These are phyloP conservation scores for Tragelaphus buxtoni DNA, from an alignment of 2,113 vertebrate species.

Conservation along the genomic window DNA sequence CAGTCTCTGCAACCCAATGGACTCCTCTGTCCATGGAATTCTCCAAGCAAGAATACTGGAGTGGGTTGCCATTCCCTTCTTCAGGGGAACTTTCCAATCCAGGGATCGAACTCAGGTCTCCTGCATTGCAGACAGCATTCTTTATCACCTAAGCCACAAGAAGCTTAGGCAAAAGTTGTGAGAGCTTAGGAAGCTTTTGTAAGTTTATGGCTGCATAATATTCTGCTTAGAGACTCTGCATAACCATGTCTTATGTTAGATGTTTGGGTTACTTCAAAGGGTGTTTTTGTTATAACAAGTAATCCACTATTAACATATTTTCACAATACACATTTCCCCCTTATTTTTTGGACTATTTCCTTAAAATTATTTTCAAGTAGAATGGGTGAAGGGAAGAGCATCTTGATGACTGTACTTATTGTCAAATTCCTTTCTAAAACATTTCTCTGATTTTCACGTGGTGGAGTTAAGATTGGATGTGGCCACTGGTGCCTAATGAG, in stretches of 20 bases:
- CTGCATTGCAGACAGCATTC: not conserved
- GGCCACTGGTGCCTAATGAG: not conserved
- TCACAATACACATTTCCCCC: not conserved
- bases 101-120: not conserved
- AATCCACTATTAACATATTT: not conserved
- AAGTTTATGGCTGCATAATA: not conserved
- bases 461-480: not conserved
- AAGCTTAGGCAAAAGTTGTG: not conserved
- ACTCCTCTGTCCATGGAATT: not conserved
- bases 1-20: not conserved
- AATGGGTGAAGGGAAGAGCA: not conserved
- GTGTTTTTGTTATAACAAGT: not conserved
- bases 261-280: not conserved
- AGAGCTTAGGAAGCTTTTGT: not conserved
- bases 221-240: not conserved
- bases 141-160: not conserved
- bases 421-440: not conserved
- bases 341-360: not conserved
- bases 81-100: not conserved
- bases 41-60: not conserved
- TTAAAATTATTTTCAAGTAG: conserved; percentile 9
- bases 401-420: not conserved
- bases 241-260: not conserved
- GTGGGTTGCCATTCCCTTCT: not conserved
- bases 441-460: not conserved